Evolutionary conservation across 2,797 vertebrate species (phyloP), one percentile per base, ranked within the genome.

Genomic region (Falco novaeseelandiae): DNA sequence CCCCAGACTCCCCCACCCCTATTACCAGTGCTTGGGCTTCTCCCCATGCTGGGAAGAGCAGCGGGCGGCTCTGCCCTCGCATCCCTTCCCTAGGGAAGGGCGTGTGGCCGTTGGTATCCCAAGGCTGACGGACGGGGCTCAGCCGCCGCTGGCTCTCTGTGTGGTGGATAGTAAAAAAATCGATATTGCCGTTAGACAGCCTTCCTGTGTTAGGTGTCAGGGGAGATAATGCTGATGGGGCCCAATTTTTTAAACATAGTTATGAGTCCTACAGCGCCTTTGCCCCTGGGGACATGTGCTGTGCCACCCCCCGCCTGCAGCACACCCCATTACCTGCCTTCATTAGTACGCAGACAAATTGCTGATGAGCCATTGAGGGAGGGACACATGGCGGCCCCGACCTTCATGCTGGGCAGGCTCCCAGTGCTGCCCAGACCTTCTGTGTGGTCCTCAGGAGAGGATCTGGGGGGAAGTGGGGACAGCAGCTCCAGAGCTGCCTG

Each of bases 151-250:
- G 62, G 25, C 16, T 54, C 12, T n/a, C 44, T 27, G 20, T n/a
- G 49, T 23, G 20, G 15, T 16, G 23, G 48, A 25, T 23, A 69
- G 44, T 26, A 11, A 44, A 42, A 77, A 42, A 46, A 57, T 20
- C 3, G 3, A 7, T 44, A 14, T 8, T n/a, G 20, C 46, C 26
- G 20, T 71, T 48, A 62, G 42, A 17, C 30, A 36, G 34, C 51
- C 20, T 48, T 38, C 66, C 58, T 8, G 1, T 6, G 6, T 29
- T 67, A 23, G 40, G 26, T 73, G 9, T 5, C 1, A 2, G 32
- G 58, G 55, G 21, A 55, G 61, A 38, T 16, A 51, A 57, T 0
- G 1, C 54, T 42, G 69, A 12, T 0, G 2, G 6, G 25, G 8
- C 55, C 9, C 4, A 7, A 4, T 70, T 80, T 71, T 58, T 77